Base-by-base conservation (phyloP, 2,797 vertebrate genomes). In the Eptatretus atami region DNA sequence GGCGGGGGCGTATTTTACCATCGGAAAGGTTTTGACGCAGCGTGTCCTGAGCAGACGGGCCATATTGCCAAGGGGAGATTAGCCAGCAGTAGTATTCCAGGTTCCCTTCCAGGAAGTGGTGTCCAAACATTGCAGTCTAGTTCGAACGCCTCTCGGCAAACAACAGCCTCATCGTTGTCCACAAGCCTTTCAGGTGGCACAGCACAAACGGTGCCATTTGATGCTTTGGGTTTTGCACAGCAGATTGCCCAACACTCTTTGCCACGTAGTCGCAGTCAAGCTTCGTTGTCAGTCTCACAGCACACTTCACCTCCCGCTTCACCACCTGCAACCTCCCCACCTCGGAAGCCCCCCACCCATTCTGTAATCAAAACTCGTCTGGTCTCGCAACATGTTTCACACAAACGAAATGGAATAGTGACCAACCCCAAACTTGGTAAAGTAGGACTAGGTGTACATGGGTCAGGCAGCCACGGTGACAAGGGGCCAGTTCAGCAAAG, bases 121-220 rank as follows among this genome's bases (percentile, higher is more conserved):
- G 95, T 94, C 69, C 92, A 90, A 67, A 96, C 90, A 44, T 77
- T 95, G n/a, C 94, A 95, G 71, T 96, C 88, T 70, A 96, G 90
- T 12, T 87, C 96, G 70, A 94, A 94, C 66, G 95, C 92, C 12
- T 99, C 90, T 3, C 70, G 96, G 71, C 81, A 86, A 66, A 99
- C 92, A 65, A 94, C 92, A 0, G 95, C 92, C 0, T 99, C 92
- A 0, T 60, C 55, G 10, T 60, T 24, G 55, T 60, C 55, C 15
- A 15, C 55, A 11, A 44, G 31, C 31, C 31, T 44, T 44, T 60
- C 55, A 24, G 94, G 90, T 0, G 84, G 88, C 1, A 99, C 92
- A 0, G 92, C 92, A 5, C 92, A 95, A 67, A 99, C 92, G 0
- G 88, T 94, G 70, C 90, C 92, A 1, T 93, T 96, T 0, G 92